Conservation (phyloP, 2,113 vertebrate genomes). For the Pionites leucogaster region DNA sequence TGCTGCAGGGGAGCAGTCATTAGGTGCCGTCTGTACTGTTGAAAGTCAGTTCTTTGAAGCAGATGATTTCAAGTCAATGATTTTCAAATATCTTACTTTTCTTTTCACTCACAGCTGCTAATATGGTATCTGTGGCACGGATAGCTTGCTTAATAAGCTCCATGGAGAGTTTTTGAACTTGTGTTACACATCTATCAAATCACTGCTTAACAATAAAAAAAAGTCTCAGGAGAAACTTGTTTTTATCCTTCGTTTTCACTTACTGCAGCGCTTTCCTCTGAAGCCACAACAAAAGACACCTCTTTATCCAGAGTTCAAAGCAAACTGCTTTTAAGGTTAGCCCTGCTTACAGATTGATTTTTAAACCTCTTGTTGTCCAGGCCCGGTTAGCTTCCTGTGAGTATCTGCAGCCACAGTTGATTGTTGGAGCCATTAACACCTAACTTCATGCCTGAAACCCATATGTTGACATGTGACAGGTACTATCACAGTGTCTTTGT, state of each 20-base stretch:
- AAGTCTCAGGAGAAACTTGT: neutral
- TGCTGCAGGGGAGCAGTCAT: neutral
- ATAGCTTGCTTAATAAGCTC: constrained; percentile 36
- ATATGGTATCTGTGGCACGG: neutral
- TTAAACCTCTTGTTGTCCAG: neutral
- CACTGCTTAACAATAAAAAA: neutral
- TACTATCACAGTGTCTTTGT: neutral
- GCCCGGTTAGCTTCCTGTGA: neutral
- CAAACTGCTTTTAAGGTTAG: neutral
- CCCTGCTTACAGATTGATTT: neutral
- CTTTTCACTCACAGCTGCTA: neutral
- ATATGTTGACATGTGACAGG: neutral
- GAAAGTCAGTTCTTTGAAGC: neutral
- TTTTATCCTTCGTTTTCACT: constrained; percentile 7
- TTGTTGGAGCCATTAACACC: neutral
- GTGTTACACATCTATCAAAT: neutral
- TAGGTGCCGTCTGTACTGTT: neutral
- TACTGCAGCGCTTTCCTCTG: neutral
- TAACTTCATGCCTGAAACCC: neutral
- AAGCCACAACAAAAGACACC: neutral
- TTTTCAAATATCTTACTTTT: constrained; percentile 37
- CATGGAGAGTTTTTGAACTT: neutral
- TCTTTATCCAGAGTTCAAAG: neutral
- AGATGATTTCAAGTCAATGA: constrained; percentile 6
- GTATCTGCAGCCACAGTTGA: neutral